Evolutionary conservation across 2,797 vertebrate species (phyloP).

Genomic region (Channa striata): DNA sequence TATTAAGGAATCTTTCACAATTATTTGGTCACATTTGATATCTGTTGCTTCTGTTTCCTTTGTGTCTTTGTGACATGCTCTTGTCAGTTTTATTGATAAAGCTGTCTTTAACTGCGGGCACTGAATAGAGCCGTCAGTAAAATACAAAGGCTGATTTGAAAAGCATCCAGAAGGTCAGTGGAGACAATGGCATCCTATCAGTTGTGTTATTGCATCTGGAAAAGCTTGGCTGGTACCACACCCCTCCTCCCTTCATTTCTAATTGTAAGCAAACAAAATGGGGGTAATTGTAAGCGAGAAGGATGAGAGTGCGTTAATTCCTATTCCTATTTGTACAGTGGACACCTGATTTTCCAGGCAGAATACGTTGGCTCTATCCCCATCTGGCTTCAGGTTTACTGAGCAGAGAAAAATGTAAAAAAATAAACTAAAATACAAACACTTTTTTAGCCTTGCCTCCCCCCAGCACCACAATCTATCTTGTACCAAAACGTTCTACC

Average conservation of each 20-base stretch:
- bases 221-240: slow-evolving; percentile 22
- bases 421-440: slow-evolving; percentile 19
- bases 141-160: slow-evolving; percentile 49
- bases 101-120: neutral
- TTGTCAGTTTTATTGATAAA: neutral
- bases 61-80: too few species aligned
- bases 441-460: neutral
- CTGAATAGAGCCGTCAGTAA: neutral
- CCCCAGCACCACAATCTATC: slow-evolving; percentile 11
- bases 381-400: slow-evolving; percentile 53
- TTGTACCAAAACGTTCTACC: slow-evolving; percentile 19
- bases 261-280: slow-evolving; percentile 47
- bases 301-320: slow-evolving; percentile 33
- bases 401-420: slow-evolving; percentile 22
- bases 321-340: slow-evolving; percentile 28
- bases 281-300: slow-evolving; percentile 33
- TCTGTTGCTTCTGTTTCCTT: too few species aligned
- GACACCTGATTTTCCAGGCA: slow-evolving; percentile 54
- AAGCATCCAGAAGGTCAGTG: slow-evolving; percentile 46
- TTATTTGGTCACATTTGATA: too few species aligned
- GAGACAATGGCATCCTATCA: slow-evolving; percentile 52
- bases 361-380: slow-evolving; percentile 53
- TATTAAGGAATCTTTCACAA: too few species aligned
- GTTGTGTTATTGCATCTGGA: slow-evolving; percentile 44
- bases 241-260: slow-evolving; percentile 19